These are phyloP conservation scores for Sebastolobus altivelis DNA, from an alignment of 2,797 vertebrate species.

Conservation along the genomic window DNA sequence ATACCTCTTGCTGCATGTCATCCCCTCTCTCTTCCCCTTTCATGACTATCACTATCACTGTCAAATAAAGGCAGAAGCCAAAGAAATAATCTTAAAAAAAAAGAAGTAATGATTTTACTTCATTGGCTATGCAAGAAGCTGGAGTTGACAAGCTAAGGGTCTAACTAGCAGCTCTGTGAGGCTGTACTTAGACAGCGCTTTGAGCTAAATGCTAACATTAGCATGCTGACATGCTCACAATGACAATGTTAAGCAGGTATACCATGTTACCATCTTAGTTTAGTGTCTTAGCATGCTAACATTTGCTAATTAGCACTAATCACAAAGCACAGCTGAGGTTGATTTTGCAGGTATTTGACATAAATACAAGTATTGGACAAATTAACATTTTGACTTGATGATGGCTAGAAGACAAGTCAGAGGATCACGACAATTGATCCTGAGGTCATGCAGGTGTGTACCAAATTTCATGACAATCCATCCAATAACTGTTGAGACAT, in stretches of 20 bases:
- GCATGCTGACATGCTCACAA: background rate
- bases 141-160: background rate
- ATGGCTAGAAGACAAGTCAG: background rate
- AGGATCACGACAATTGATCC: too few species aligned
- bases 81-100: too few species aligned
- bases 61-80: too few species aligned
- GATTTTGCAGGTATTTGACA: background rate
- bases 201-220: background rate
- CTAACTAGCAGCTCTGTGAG: background rate
- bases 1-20: too few species aligned
- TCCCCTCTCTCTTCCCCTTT: too few species aligned
- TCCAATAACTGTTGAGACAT: background rate
- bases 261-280: background rate
- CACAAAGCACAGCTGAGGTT: too few species aligned
- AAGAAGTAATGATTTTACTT: too few species aligned
- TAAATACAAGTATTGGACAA: background rate
- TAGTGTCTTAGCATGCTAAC: background rate
- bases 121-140: background rate
- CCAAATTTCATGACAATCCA: background rate
- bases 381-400: background rate
- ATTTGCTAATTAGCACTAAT: too few species aligned
- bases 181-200: background rate
- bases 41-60: too few species aligned
- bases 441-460: background rate
- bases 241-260: background rate